These are phyloP conservation scores for Lophius americanus DNA, from an alignment of 2,797 vertebrate genomes.

Conservation along the genomic window DNA sequence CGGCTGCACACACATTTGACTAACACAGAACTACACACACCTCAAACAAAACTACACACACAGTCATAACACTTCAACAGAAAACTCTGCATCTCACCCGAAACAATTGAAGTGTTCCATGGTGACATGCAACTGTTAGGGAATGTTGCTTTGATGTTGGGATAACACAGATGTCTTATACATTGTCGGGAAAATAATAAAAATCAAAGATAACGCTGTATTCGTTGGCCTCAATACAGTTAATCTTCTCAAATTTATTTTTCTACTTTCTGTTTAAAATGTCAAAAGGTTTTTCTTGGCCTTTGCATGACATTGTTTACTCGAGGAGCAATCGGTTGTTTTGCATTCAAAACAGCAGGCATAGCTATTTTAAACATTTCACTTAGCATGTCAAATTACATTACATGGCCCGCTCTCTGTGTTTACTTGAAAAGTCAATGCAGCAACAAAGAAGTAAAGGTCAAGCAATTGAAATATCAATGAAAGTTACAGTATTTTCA, in stretches of 20 bases:
- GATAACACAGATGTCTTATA: constrained; percentile 50
- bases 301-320: constrained; percentile 66
- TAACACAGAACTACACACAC: background rate
- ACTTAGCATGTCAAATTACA: constrained; percentile 72
- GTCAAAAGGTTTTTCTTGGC: constrained; percentile 65
- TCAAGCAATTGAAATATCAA: constrained; percentile 57
- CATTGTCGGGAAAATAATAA: constrained; percentile 47
- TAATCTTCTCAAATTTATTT: constrained; percentile 67
- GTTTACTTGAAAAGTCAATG: constrained; percentile 43
- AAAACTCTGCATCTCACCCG: constrained; percentile 44
- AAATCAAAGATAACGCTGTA: constrained; percentile 53
- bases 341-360: constrained; percentile 55
- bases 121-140: constrained; percentile 51
- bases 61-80: constrained; percentile 10
- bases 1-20: constrained; percentile 27
- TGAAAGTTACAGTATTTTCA: constrained; percentile 47
- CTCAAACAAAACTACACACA: constrained; percentile 12
- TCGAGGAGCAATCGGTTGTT: constrained; percentile 53
- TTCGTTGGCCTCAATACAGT: constrained; percentile 32
- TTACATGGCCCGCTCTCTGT: constrained; percentile 59
- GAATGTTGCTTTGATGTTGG: constrained; percentile 72
- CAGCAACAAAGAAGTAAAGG: constrained; percentile 53
- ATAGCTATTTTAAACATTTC: constrained; percentile 65
- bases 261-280: constrained; percentile 50
- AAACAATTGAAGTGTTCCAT: constrained; percentile 46